Evolutionary conservation across 2,797 vertebrate genomes (phyloP).

Genomic region (Gallirallus australis): DNA sequence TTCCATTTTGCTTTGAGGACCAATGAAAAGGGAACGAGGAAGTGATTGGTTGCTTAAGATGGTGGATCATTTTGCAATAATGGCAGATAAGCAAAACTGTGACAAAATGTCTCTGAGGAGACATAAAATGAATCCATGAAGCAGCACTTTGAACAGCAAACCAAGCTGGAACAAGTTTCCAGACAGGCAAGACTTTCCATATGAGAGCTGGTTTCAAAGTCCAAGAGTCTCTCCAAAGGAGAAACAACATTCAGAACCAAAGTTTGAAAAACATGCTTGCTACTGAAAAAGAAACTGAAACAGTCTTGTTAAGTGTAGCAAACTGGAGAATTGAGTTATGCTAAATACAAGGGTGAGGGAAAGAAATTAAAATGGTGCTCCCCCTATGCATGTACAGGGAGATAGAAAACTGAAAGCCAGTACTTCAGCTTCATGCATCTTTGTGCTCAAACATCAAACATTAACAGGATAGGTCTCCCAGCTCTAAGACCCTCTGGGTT

Average conservation of each 20-base stretch:
- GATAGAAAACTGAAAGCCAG: background rate
- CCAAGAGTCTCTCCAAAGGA: background rate
- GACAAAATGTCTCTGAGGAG: background rate
- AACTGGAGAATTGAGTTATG: background rate
- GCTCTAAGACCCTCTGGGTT: background rate
- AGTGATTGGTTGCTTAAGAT: constrained; percentile 36
- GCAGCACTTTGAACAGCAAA: constrained; percentile 18
- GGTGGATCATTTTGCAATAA: constrained; percentile 10
- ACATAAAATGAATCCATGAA: background rate
- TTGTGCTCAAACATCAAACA: background rate
- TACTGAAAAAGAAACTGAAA: constrained; percentile 56
- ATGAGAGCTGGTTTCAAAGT: constrained; percentile 32
- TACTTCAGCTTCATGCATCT: background rate
- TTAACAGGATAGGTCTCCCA: background rate
- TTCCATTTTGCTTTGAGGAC: constrained; percentile 8
- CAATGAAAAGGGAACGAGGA: background rate
- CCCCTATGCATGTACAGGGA: background rate
- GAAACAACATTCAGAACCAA: background rate
- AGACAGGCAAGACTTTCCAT: background rate
- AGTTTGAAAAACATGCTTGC: background rate
- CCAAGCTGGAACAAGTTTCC: constrained; percentile 7
- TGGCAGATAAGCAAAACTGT: constrained; percentile 36
- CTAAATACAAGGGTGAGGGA: background rate
- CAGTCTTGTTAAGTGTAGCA: background rate
- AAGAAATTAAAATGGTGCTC: background rate